A percentile compares a stretch with the other conserved stretches of the same genome.
Conservation (phyloP, 2,888 invertebrate genomes). For the Pterobdella sp. region DNA sequence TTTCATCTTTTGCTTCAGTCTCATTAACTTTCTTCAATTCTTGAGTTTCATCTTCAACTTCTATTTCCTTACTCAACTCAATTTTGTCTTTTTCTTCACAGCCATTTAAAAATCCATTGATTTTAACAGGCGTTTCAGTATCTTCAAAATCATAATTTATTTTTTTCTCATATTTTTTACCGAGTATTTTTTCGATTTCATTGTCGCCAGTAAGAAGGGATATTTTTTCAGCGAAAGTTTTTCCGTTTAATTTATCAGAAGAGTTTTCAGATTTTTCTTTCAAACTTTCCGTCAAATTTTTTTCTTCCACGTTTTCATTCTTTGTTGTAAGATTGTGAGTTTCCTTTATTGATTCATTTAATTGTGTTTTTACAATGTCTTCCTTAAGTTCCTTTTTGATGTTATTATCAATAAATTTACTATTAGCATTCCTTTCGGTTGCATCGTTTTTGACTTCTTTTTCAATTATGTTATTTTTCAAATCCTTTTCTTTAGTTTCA, state of each 20-base stretch:
- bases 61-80: neutral
- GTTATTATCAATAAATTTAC: neutral
- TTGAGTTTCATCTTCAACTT: neutral
- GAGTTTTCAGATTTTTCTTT: neutral
- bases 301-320: neutral
- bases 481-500: conserved; percentile 3
- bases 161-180: neutral
- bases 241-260: neutral
- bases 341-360: neutral
- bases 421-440: neutral
- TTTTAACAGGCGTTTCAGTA: no score
- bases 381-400: neutral
- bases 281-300: neutral
- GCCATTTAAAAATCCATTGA: neutral
- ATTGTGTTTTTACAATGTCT: neutral
- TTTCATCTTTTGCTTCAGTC: neutral
- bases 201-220: neutral
- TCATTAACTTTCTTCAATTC: neutral
- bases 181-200: neutral
- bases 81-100: neutral
- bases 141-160: conserved; percentile 8
- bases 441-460: conserved; percentile 8
- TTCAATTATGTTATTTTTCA: neutral
- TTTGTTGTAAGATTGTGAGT: neutral
- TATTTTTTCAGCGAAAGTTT: neutral